Evolutionary conservation across 2,888 invertebrate genomes (phyloP).

Genomic region (Tachina grossa): DNA sequence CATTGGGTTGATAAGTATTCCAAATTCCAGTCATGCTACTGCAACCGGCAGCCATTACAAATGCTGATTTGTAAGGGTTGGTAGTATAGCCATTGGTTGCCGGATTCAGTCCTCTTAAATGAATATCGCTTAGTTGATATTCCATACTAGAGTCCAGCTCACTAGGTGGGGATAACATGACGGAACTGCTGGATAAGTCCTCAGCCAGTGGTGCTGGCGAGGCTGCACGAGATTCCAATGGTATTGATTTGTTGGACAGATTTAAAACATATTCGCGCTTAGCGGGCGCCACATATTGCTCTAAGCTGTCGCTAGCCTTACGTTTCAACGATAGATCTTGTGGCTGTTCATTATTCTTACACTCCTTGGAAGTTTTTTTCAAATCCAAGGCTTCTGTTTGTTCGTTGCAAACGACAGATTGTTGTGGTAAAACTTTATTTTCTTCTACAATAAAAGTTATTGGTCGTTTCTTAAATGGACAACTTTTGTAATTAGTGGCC

Average conservation of each 20-base stretch:
- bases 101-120: conserved; percentile 79
- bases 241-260: conserved; percentile 74
- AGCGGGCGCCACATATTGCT: conserved; percentile 75
- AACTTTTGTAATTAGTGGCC: conserved; percentile 89
- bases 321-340: conserved; percentile 81
- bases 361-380: conserved; percentile 72
- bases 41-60: conserved; percentile 78
- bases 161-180: conserved; percentile 77
- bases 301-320: conserved; percentile 74
- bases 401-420: conserved; percentile 44
- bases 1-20: conserved; percentile 77
- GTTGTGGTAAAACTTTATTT: conserved; percentile 80
- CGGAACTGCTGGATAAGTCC: conserved; percentile 70
- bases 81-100: conserved; percentile 77
- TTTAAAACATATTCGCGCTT: conserved; percentile 80
- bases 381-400: conserved; percentile 74
- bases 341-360: conserved; percentile 76
- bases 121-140: conserved; percentile 77
- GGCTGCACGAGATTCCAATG: conserved; percentile 15
- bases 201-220: conserved; percentile 39
- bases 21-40: conserved; percentile 78
- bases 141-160: conserved; percentile 73
- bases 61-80: conserved; percentile 78
- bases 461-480: conserved; percentile 95
- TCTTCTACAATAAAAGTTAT: conserved; percentile 88